These are phyloP conservation scores for Nasonia vitripennis DNA, from an alignment of 1,140 invertebrate genomes.

Conservation along the genomic window DNA sequence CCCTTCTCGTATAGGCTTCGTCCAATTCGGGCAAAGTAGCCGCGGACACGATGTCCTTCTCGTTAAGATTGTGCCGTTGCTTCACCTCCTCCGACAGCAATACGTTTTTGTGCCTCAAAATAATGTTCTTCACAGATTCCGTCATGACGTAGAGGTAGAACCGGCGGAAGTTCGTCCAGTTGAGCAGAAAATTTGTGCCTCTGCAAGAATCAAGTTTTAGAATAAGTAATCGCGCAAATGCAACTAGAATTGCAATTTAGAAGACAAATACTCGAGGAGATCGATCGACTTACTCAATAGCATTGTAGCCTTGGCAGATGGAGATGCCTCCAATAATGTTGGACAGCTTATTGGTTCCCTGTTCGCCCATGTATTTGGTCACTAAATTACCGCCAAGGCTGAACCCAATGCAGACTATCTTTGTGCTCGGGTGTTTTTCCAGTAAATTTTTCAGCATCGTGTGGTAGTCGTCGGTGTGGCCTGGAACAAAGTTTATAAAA, in stretches of 20 bases:
- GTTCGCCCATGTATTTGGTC: conserved; percentile 91
- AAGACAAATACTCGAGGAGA: too few relatives aligned
- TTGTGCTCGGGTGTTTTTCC: conserved; percentile 83
- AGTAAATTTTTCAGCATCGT: conserved; percentile 86
- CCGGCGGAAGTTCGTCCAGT: conserved; percentile 91
- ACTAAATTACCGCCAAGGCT: conserved; percentile 93
- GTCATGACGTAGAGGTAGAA: conserved; percentile 95
- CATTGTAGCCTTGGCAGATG: conserved; percentile 94
- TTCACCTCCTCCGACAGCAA: conserved; percentile 86
- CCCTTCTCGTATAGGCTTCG: conserved; percentile 88
- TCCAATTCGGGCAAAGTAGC: conserved; percentile 91
- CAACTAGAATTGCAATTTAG: too few relatives aligned
- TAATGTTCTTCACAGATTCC: conserved; percentile 90
- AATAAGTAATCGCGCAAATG: neutral
- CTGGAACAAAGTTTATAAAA: conserved; percentile 71
- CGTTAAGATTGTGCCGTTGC: conserved; percentile 81
- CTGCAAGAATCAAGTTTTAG: conserved; percentile 71
- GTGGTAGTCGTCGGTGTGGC: conserved; percentile 89
- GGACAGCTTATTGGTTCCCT: conserved; percentile 76
- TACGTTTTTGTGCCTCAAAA: conserved; percentile 85
- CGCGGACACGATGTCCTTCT: conserved; percentile 87
- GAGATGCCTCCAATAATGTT: conserved; percentile 91
- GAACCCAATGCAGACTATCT: conserved; percentile 90
- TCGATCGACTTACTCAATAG: conserved; percentile 82
- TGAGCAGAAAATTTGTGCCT: conserved; percentile 84